Base-by-base conservation (phyloP, 2,888 invertebrate genomes). In the Leptinotarsa juncta region DNA sequence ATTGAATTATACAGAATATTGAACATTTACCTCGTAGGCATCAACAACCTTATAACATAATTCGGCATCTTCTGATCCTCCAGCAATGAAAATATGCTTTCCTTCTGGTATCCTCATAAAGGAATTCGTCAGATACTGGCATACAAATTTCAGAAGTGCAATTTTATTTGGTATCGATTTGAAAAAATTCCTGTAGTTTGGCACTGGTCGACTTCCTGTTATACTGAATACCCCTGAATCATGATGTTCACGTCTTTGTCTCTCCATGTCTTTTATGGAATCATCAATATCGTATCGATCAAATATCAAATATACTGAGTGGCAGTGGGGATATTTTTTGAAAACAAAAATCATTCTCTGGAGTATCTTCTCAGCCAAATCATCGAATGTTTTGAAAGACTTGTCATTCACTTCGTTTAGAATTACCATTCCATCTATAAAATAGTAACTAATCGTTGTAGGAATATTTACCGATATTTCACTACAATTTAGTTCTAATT, bases 31-130 rank as follows among this genome's bases (percentile, higher is more conserved):
- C 53, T 53, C 53, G 53, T 53, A 53, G 18, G 53, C 53, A 53
- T 53, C 53, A 53, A 53, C 53, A 53, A 53, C 53, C 53, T 18
- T n/a, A 53, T 18, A 53, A 50, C 50, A 50, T 50, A 50, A 50
- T 50, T 60, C 60, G 60, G 60, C 60, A 60, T 60, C 60, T 60
- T 62, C 15, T 32, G 62, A 62, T 62, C 62, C 62, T 62, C 62
- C 62, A 62, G 62, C 62, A 26, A 62, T 62, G 32, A 62, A 32
- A 62, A 32, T 62, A 62, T 32, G 32, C 62, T 62, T 62, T 32
- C 23, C 62, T 62, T n/a, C 62, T 62, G 62, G 62, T 62, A 62
- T 23, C 62, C 62, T 62, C 62, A 32, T 62, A 32, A 62, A 62
- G 62, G 62, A 62, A 62, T 62, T 53, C 62, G 62, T 62, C 23